Base-by-base conservation (phyloP, 2,113 vertebrate genomes). In the Psophia crepitans region DNA sequence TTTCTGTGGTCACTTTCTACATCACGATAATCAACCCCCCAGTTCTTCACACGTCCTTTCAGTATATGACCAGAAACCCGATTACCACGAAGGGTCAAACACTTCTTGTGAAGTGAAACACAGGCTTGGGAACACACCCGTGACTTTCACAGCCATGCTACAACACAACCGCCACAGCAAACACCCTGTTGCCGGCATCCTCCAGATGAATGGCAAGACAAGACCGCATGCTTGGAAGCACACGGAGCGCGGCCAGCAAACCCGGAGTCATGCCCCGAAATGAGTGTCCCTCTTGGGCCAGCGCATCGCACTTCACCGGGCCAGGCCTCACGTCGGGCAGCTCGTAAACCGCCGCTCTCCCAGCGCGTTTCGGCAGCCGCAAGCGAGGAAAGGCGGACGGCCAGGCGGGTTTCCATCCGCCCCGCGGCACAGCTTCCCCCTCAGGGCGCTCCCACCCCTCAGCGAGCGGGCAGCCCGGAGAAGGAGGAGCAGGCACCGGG, bases 191-290 rank as follows among this genome's bases (percentile, higher is more conserved):
- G 35, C 68, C 35, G 69, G 14, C 39, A 32, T 4, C 33, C 30
- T 13, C 51, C 5, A 28, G 32, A 15, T 5, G 46, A 53, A 35
- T 1, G n/a, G 30, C 33, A 8, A 68, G 27, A 30, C 60, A 20
- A 0, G 23, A 28, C 7, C 6, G 13, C 10, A 1, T 0, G 12
- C 23, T 48, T 4, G 20, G 41, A 41, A n/a, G 21, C 1, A 33
- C 33, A 9, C 1, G 16, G 32, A 4, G 17, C 11, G 30, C 41
- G 39, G 33, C 37, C 3, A 21, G 7, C 39, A 58, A 21, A 46
- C 2, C 33, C 18, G 27, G 12, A 11, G 13, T 0, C 33, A 28
- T 4, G 24, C n/a, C 26, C 43, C 5, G 5, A 8, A 11, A 5
- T 0, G 6, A 43, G 35, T 1, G 18, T 14, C 56, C 14, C 46